Percentiles rank a stretch among this genome's conserved stretches.
Evolutionary conservation across 1,140 invertebrate genomes (phyloP).

Genomic region (Drosophila erecta): DNA sequence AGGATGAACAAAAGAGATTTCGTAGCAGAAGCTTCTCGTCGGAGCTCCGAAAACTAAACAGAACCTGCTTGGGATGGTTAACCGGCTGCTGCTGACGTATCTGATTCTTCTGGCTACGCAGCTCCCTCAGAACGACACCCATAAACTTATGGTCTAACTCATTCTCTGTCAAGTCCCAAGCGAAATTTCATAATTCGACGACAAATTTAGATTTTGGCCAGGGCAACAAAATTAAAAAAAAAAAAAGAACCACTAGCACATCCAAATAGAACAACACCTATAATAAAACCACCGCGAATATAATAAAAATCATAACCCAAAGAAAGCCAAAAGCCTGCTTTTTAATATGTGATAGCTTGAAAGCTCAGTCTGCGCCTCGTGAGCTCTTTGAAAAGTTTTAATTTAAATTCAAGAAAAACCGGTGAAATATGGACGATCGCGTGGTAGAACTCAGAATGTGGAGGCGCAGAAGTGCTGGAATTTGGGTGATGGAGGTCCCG

Average conservation of each 20-base stretch:
- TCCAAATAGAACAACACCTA: constrained; percentile 24
- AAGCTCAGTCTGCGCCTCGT: constrained; percentile 12
- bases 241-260: constrained; percentile 4
- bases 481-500: constrained; percentile 19
- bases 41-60: constrained; percentile 66
- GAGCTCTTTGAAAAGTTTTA: constrained; percentile 33
- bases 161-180: constrained; percentile 33
- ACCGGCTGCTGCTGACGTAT: constrained; percentile 60
- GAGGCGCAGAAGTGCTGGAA: neutral
- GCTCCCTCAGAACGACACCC: constrained; percentile 52
- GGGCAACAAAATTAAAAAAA: constrained; percentile 1
- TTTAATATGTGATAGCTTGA: constrained; percentile 39
- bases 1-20: constrained; percentile 62
- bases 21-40: constrained; percentile 74
- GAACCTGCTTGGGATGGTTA: constrained; percentile 75
- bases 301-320: constrained; percentile 60
- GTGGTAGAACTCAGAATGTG: neutral
- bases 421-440: constrained; percentile 39
- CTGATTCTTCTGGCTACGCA: neutral
- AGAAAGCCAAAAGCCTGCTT: constrained; percentile 32
- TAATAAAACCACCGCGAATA: constrained; percentile 25
- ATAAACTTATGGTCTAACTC: constrained; percentile 66
- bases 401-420: constrained; percentile 61
- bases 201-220: constrained; percentile 38
- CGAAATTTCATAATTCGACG: constrained; percentile 61